Evolutionary conservation across 2,797 vertebrate species (phyloP), one percentile per base, ranked within the genome.

Genomic region (Platyrinchus mystaceus): DNA sequence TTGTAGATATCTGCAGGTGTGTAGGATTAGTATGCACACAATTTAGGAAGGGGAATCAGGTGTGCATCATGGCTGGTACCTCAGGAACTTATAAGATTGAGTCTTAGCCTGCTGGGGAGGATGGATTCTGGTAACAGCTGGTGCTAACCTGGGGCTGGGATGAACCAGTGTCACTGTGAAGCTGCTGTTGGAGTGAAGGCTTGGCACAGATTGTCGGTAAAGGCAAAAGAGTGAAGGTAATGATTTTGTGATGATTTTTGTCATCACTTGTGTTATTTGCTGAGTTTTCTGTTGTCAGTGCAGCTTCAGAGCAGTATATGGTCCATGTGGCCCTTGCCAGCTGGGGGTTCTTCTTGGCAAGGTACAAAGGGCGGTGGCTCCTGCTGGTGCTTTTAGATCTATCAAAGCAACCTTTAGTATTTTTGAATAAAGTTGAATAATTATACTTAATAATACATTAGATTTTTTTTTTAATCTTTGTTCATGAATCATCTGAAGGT

Each of bases 331-430:
- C 23, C 19, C 36, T 50, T 70, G 17, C 67, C 86, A 64, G 60
- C 50, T 80, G 74, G 14, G 41, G 37, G 6, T 27, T 39, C 20
- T 63, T 86, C 55, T 78, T 82, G 52, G 44, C 21, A 66, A 67
- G 24, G 19, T 12, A 14, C 34, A 94, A 94, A 90, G 82, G 84
- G 68, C 20, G 87, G 23, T 53, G 44, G 14, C 50, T 84, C 82
- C 84, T 89, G 68, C 37, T 90, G 74, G 32, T 58, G 43, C 71
- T 93, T 92, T 96, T 71, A 73, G 74, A 87, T 75, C 67, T 58
- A 80, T 92, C 62, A 95, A 94, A 95, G 76, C 26, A 75, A 27
- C 23, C 58, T 90, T 87, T 89, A 64, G 53, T 78, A 49, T 53
- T 58, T 84, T 84, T 89, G 4, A 77, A 34, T 64, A 30, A 53